Conservation (phyloP, 2,888 invertebrate species). For the Mythimna lalbum region DNA sequence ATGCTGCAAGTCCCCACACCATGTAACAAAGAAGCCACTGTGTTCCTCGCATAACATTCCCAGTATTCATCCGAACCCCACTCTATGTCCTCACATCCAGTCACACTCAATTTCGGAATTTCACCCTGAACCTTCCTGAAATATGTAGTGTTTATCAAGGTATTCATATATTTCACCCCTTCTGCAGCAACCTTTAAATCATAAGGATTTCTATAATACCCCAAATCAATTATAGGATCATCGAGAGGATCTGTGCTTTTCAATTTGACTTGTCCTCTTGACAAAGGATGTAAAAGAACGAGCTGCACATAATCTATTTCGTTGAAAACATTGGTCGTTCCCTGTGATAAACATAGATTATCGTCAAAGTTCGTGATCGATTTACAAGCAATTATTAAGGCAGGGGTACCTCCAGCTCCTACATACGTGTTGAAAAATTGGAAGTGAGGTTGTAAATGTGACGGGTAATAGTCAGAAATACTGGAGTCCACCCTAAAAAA, state of each 20-base stretch:
- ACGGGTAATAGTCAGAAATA: constrained; percentile 35
- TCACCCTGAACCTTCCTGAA: constrained; percentile 72
- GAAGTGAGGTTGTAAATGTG: constrained; percentile 73
- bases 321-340: constrained; percentile 71
- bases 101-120: constrained; percentile 77
- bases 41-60: constrained; percentile 91
- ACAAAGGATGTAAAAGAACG: constrained; percentile 78
- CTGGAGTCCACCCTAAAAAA: constrained; percentile 72
- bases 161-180: constrained; percentile 76
- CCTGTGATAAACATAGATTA: constrained; percentile 72
- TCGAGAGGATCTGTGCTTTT: constrained; percentile 76
- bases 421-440: constrained; percentile 80
- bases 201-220: constrained; percentile 74
- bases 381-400: constrained; percentile 70
- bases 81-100: constrained; percentile 86
- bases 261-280: constrained; percentile 79
- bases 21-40: constrained; percentile 91
- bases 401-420: constrained; percentile 76
- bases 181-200: constrained; percentile 73
- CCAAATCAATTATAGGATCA: constrained; percentile 79
- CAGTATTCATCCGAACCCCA: constrained; percentile 91
- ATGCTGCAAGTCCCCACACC: constrained; percentile 88
- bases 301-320: constrained; percentile 74
- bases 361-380: constrained; percentile 68
- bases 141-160: constrained; percentile 75